Conservation (phyloP, 2,888 invertebrate species). For the Choristoneura rosaceana region DNA sequence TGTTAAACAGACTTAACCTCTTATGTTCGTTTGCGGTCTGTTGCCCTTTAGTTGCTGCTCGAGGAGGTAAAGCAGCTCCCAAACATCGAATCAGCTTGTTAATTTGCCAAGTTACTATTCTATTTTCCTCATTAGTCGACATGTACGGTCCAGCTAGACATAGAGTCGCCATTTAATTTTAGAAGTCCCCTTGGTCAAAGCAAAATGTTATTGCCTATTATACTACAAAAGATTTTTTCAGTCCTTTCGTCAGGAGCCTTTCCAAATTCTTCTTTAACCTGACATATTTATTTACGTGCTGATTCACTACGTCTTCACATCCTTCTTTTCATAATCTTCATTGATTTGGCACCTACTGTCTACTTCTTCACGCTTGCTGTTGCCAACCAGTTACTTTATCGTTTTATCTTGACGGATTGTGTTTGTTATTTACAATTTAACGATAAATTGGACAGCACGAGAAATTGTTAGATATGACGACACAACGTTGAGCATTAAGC, state of each 20-base stretch:
- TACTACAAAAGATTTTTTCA: too few relatives aligned
- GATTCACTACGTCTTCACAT: neutral
- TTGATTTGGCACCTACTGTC: too few relatives aligned
- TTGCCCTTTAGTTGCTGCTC: neutral
- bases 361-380: too few relatives aligned
- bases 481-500: neutral
- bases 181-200: neutral
- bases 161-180: neutral
- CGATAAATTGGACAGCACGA: neutral
- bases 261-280: neutral
- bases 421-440: neutral
- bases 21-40: neutral
- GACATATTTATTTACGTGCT: neutral
- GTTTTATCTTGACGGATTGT: too few relatives aligned
- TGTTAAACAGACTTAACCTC: neutral
- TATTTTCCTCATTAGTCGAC: neutral
- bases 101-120: neutral
- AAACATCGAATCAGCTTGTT: neutral
- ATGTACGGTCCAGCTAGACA: neutral
- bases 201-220: neutral
- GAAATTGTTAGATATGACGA: constrained; percentile 3
- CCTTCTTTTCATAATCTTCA: neutral
- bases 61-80: neutral
- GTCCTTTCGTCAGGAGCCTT: too few relatives aligned
- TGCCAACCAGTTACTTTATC: too few relatives aligned